Evolutionary conservation across 2,797 vertebrate species (phyloP), one percentile per base, ranked within the genome.

Genomic region (Buphagus erythrorhynchus): DNA sequence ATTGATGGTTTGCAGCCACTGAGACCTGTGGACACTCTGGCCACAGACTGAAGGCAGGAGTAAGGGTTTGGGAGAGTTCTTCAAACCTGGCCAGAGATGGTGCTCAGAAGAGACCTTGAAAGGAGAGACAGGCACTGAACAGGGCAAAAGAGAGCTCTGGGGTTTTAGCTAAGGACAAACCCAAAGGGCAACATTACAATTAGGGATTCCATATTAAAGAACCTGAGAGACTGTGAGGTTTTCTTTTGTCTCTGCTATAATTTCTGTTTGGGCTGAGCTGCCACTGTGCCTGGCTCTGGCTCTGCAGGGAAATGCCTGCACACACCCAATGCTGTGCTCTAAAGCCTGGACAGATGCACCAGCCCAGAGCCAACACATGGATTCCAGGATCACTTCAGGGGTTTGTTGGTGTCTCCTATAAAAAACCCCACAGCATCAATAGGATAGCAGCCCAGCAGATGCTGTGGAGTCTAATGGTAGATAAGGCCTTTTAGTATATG

Each of bases 351-450:
- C 9, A 55, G 42, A 29, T 2, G 2, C 21, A 33, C 5, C 28
- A 67, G 16, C 20, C 25, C 33, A 66, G 43, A 58, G 36, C 1
- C 0, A 1, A 2, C 26, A 35, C 1, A 0, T 5, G 26, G 21
- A 5, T 29, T 79, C 15, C 31, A 13, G 59, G 24, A 75, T 42
- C n/a, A 54, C 24, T 26, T 51, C 42, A 25, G 51, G 21, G 36
- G 4, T 40, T 79, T 66, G 9, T 16, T 18, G 57, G 25, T 51
- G 48, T 48, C 18, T 74, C 9, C 29, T 31, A 7, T 2, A 22
- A 68, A 74, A 71, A 89, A 15, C 16, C 29, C 4, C 3, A 3
- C 13, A 65, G 29, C 13, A 20, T 40, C 71, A 46, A 6, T 2
- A 68, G 21, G n/a, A 28, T 61, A n/a, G 33, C 16, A 75, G 43